Evolutionary conservation across 2,797 vertebrate species (phyloP).

Genomic region (Enteromius paludinosus): DNA sequence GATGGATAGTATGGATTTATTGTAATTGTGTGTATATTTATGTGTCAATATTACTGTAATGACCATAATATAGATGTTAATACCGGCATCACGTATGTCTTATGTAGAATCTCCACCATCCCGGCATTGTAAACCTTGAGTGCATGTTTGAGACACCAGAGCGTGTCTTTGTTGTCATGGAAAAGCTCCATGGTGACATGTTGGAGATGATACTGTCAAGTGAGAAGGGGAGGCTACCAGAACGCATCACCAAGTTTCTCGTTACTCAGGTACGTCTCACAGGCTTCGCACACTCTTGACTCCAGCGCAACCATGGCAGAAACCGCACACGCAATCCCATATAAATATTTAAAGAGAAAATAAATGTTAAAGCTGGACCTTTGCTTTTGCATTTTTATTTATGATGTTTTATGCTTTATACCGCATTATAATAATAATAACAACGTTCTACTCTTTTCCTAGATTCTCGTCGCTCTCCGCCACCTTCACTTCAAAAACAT

Average conservation of each 20-base stretch:
- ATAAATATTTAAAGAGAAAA: background rate
- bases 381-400: slow-evolving; percentile 11
- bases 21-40: background rate
- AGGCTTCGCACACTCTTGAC: slow-evolving; percentile 8
- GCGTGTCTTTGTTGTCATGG: slow-evolving; percentile 97
- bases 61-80: background rate
- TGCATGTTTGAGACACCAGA: slow-evolving; percentile 98
- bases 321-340: slow-evolving; percentile 14
- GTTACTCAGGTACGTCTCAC: slow-evolving; percentile 87
- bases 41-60: background rate
- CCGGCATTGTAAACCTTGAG: slow-evolving; percentile 94
- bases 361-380: background rate
- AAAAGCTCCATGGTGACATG: slow-evolving; percentile 98
- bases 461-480: slow-evolving; percentile 94
- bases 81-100: slow-evolving; percentile 2
- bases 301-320: slow-evolving; percentile 1
- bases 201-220: slow-evolving; percentile 98
- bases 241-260: slow-evolving; percentile 94
- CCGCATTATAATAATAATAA: slow-evolving; percentile 35
- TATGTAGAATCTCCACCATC: slow-evolving; percentile 90
- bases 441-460: slow-evolving; percentile 24
- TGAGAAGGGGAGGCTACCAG: slow-evolving; percentile 94
- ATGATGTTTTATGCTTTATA: slow-evolving; percentile 4
- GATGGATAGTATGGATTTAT: too few species aligned
- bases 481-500: slow-evolving; percentile 99